A percentile compares a stretch with the other conserved stretches of the same genome.
Conservation (phyloP, 2,888 invertebrate genomes). For the Eupithecia exiguata region DNA sequence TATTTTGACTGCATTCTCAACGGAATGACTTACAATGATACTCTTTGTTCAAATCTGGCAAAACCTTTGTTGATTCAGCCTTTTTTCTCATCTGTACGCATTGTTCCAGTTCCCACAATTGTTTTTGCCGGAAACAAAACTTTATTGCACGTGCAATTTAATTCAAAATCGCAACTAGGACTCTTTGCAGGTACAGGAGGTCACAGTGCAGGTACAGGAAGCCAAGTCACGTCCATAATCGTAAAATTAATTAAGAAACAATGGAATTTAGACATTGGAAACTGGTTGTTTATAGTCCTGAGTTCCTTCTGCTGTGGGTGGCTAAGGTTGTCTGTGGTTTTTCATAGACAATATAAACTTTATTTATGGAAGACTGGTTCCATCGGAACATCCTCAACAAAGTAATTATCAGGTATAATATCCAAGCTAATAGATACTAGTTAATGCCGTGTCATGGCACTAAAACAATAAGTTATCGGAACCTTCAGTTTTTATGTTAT, state of each 20-base stretch:
- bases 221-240: constrained; percentile 39
- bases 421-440: not conserved
- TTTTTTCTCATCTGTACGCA: constrained; percentile 32
- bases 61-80: constrained; percentile 11
- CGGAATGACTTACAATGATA: not conserved
- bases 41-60: constrained; percentile 22
- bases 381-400: constrained; percentile 24
- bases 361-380: constrained; percentile 25
- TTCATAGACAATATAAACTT: constrained; percentile 24
- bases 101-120: constrained; percentile 32
- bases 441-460: not conserved
- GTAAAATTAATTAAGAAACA: constrained; percentile 55
- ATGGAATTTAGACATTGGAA: constrained; percentile 45
- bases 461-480: not conserved
- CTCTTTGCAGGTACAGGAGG: constrained; percentile 30
- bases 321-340: constrained; percentile 40
- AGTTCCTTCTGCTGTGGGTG: constrained; percentile 34
- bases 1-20: constrained; percentile 1
- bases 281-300: constrained; percentile 41
- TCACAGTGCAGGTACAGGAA: constrained; percentile 30
- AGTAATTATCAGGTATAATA: constrained; percentile 12
- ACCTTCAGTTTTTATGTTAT: constrained; percentile 2
- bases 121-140: constrained; percentile 31
- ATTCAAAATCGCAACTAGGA: constrained; percentile 33
- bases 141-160: constrained; percentile 31